These are phyloP conservation scores for Chrysomela aeneicollis DNA, from an alignment of 2,888 invertebrate species.

Conservation along the genomic window DNA sequence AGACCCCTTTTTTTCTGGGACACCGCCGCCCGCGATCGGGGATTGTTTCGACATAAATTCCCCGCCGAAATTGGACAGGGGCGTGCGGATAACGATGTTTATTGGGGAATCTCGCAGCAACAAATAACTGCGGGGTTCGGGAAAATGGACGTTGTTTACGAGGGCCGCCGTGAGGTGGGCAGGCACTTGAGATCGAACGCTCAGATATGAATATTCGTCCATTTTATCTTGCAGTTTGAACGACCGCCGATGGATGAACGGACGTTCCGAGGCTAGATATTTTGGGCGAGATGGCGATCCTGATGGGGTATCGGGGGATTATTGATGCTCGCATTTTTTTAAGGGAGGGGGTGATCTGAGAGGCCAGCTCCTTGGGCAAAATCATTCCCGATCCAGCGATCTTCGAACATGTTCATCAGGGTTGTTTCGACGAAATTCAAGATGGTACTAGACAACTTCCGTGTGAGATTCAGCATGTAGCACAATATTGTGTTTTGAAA, in stretches of 20 bases:
- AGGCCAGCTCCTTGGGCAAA: too few species aligned
- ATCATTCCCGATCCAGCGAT: too few species aligned
- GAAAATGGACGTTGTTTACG: slow-evolving; percentile 31
- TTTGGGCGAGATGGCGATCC: not conserved
- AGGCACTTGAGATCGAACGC: slow-evolving; percentile 11
- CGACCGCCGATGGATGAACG: not conserved
- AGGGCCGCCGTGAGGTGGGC: slow-evolving; percentile 19
- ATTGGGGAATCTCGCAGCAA: slow-evolving; percentile 22
- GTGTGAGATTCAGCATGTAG: too few species aligned
- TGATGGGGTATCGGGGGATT: too few species aligned
- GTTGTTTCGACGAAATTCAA: too few species aligned
- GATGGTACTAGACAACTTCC: too few species aligned
- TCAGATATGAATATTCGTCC: slow-evolving; percentile 8
- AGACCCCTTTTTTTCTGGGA: too few species aligned
- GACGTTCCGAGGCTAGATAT: not conserved
- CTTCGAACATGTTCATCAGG: too few species aligned
- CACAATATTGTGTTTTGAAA: too few species aligned
- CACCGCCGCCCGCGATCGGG: not conserved
- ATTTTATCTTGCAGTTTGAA: slow-evolving; percentile 7
- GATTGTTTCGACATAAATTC: slow-evolving; percentile 37
- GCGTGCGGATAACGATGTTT: slow-evolving; percentile 35
- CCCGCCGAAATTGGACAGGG: slow-evolving; percentile 38
- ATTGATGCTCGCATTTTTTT: too few species aligned
- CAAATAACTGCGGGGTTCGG: slow-evolving; percentile 31
- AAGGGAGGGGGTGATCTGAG: too few species aligned